Conservation (phyloP, 2,888 invertebrate genomes). For the Caenorhabditis sp. region DNA sequence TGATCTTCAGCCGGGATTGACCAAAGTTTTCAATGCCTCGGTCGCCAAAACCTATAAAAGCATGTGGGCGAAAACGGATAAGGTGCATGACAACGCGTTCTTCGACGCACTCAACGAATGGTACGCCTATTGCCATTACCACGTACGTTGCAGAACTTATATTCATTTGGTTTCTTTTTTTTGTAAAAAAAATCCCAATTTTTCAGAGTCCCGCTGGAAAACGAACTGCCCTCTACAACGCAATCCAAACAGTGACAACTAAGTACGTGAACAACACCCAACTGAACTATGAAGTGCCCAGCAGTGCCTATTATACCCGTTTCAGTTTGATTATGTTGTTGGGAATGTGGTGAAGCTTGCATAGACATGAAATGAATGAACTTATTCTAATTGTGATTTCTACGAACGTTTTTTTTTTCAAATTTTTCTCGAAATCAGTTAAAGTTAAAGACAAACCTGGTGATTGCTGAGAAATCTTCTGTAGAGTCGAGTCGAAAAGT, state of each 20-base stretch:
- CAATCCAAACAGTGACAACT: conserved; percentile 50
- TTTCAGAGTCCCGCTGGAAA: conserved; percentile 58
- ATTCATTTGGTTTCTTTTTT: no score
- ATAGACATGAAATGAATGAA: conserved; percentile 8
- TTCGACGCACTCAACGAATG: conserved; percentile 64
- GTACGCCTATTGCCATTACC: conserved; percentile 64
- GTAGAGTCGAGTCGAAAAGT: conserved; percentile 85
- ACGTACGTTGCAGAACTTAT: conserved; percentile 38
- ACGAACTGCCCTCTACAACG: conserved; percentile 59
- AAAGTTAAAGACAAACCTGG: conserved; percentile 56
- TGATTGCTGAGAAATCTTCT: conserved; percentile 79
- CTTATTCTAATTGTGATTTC: background rate
- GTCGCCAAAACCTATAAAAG: conserved; percentile 45
- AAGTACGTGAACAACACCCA: conserved; percentile 53
- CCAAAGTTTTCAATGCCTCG: conserved; percentile 41
- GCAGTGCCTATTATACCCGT: conserved; percentile 17
- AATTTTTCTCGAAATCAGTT: no score
- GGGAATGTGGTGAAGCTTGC: conserved; percentile 50
- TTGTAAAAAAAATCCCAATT: background rate
- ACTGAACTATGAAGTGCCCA: conserved; percentile 35
- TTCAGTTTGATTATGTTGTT: conserved; percentile 40
- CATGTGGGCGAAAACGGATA: conserved; percentile 62
- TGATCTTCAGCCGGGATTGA: conserved; percentile 34
- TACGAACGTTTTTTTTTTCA: background rate
- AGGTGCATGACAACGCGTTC: conserved; percentile 56